phyloP scores from a whole-genome alignment of 2,113 vertebrate genomes.

The Ophthalmolycus amberensis region DNA sequence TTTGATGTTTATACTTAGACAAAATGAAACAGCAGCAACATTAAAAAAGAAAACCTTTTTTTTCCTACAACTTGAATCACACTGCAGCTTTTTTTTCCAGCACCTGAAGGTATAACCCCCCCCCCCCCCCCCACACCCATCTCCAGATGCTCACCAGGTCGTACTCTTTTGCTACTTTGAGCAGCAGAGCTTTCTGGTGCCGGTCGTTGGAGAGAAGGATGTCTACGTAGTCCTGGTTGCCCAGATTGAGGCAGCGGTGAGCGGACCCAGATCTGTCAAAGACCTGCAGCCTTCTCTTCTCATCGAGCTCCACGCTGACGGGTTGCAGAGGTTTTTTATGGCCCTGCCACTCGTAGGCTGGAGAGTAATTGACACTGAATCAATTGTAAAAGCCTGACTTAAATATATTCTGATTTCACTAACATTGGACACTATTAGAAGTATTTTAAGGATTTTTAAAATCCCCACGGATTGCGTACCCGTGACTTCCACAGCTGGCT shows the following conservation, averaged over 20 bases:
- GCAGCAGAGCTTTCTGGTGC: slow-evolving; percentile 82
- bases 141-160: slow-evolving; percentile 87
- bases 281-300: slow-evolving; percentile 82
- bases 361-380: background rate
- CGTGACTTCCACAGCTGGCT: slow-evolving; percentile 67
- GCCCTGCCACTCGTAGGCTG: slow-evolving; percentile 93
- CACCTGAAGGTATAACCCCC: background rate
- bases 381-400: background rate
- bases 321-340: slow-evolving; percentile 76
- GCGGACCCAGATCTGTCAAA: slow-evolving; percentile 81
- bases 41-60: background rate
- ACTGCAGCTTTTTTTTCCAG: background rate
- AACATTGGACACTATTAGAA: background rate
- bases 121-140: background rate
- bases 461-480: slow-evolving; percentile 77
- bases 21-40: slow-evolving; percentile 11
- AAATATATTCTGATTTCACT: background rate
- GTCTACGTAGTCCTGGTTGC: slow-evolving; percentile 76
- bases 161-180: slow-evolving; percentile 95
- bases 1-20: slow-evolving; percentile 1
- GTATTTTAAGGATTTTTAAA: background rate
- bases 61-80: background rate
- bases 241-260: slow-evolving; percentile 84
- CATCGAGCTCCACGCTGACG: slow-evolving; percentile 84
- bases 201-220: slow-evolving; percentile 86